Evolutionary conservation across 1,140 invertebrate species (phyloP), one percentile per base, ranked within the genome.

Genomic region (Zophobas atratus): DNA sequence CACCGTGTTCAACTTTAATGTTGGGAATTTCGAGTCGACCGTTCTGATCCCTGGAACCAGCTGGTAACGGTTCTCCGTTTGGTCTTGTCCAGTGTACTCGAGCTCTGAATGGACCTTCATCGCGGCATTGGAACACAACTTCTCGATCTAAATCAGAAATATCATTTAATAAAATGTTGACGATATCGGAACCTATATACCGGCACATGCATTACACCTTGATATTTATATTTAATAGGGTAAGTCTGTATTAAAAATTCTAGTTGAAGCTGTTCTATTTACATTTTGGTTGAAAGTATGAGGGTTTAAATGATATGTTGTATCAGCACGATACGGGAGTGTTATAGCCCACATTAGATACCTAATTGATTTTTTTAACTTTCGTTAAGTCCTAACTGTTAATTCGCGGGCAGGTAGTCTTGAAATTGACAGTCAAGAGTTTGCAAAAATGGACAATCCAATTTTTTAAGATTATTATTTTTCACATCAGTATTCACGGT

Each of bases 101-200:
- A 35, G 93, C 92, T 63, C 96, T 88, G 20, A 91, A 84, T 0
- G 90, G 89, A 72, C 96, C 94, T 88, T 97, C 95, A 86, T 98
- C 96, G 80, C 96, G 92, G 84, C 96, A 97, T 87, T 95, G 94
- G 88, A 97, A 96, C 4, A 97, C 95, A 5, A 97, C 96, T 87
- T 97, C 96, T 55, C 94, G 91, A 86, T 93, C 96, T 96, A 86
- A 36, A 70, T 70, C 33, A 67, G 2, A 72, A 6, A 57, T 5
- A 51, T 72, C n/a, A 53, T 51, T 5, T n/a, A 67, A 67, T 72
- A 34, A 72, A 49, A 60, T 43, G 6, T 35, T 1, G 0, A 33
- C 34, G 6, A 34, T 33, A 55, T 2, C 4, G 2, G n/a, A 35
- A 8, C 3, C 6, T 38, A 38, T 6, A 49, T 34, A 72, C 51